Percentiles rank a stretch among this genome's conserved stretches.
Evolutionary conservation across 2,888 invertebrate species (phyloP).

Genomic region (Dryadula phaetusa): DNA sequence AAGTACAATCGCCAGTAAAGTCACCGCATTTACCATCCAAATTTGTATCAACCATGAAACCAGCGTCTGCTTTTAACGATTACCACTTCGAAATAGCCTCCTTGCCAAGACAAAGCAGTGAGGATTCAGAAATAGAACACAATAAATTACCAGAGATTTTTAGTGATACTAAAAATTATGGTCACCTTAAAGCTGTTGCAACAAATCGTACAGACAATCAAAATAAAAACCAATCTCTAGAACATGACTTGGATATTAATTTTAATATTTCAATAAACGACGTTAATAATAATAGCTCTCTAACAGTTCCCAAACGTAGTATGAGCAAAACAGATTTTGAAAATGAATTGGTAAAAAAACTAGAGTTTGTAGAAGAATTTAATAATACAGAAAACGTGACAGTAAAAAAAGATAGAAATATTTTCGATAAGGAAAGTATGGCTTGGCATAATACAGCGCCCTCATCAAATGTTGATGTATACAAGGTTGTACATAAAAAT

Average conservation of each 20-base stretch:
- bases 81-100: conserved; percentile 67
- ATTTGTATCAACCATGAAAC: conserved; percentile 54
- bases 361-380: conserved; percentile 47
- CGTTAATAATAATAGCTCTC: conserved; percentile 38
- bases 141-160: background rate
- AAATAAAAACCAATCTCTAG: background rate
- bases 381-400: conserved; percentile 52
- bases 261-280: background rate
- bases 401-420: conserved; percentile 54
- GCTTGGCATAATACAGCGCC: conserved; percentile 63
- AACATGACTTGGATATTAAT: background rate
- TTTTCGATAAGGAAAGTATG: conserved; percentile 58
- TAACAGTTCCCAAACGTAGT: conserved; percentile 56
- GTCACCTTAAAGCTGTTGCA: background rate
- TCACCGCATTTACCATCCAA: conserved; percentile 51
- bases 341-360: conserved; percentile 55
- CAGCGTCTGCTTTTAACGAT: conserved; percentile 61
- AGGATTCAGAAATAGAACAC: conserved; percentile 3
- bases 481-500: conserved; percentile 60
- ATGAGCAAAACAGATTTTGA: conserved; percentile 57
- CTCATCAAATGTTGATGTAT: conserved; percentile 53
- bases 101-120: conserved; percentile 54
- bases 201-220: background rate
- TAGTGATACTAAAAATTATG: background rate
- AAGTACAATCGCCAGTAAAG: conserved; percentile 43